Evolutionary conservation across 1,140 invertebrate genomes (phyloP), one percentile per base, ranked within the genome.

Genomic region (Ostrea edulis): DNA sequence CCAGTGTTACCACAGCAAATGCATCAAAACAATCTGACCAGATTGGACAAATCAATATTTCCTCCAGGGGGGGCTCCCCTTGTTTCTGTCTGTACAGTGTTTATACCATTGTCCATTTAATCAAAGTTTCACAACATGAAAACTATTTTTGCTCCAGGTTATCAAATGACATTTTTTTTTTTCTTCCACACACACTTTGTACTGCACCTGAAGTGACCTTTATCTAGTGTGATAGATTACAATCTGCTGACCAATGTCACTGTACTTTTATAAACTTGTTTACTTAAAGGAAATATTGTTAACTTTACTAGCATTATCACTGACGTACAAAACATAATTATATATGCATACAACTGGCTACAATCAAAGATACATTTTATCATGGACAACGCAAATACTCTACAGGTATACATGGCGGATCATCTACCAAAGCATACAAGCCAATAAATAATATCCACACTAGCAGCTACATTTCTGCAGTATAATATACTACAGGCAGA

Each of bases 361-460:
- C 22, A 62, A 62, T 62, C 20, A 62, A 17, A 35, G 68, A 77
- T 35, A 77, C 35, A 77, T 25, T 77, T 29, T 9, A 77, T 25
- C 65, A 71, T 62, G 55, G 25, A 22, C 14, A 77, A 77, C 29
- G 68, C 68, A 77, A 12, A 25, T 77, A 77, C 68, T 77, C 9
- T 29, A 29, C 25, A 29, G 29, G 12, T 17, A 44, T 62, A 20
- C 55, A 17, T n/a, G n/a, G 55, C 17, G 68, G 68, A 25, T 77
- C 29, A 35, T 29, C 25, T 25, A 77, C 22, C 68, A 29, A 77
- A 77, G 68, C 68, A 77, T 29, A 12, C 29, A 77, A 77, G 68
- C 68, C 29, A 77, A 77, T 77, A 77, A 77, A 77, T 77, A 77
- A 77, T 77, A 25, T 77, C 68, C 68, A 77, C 29, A 77, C 68